Conservation (phyloP, 2,797 vertebrate genomes). For the Halcyon badia region DNA sequence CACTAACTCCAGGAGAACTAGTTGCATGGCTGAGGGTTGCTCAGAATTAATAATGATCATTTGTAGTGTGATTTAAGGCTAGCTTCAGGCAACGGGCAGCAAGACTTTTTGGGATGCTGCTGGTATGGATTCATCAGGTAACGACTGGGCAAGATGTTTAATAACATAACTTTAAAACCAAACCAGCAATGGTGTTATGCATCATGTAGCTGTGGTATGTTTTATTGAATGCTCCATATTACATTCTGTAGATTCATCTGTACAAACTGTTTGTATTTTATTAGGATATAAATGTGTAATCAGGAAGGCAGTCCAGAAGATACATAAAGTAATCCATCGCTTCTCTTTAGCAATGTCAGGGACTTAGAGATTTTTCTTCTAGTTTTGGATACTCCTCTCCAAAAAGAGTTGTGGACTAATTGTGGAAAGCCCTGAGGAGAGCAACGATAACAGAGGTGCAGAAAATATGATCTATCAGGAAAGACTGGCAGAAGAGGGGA, state of each 20-base stretch:
- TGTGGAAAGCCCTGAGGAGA: constrained; percentile 1
- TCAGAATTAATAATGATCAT: neutral
- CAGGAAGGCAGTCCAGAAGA: neutral
- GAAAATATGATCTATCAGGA: neutral
- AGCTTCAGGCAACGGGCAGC: neutral
- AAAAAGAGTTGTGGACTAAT: neutral
- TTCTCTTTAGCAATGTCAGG: neutral
- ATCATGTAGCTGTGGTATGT: neutral
- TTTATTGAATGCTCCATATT: neutral
- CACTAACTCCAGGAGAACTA: neutral
- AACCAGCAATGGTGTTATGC: neutral
- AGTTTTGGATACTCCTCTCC: neutral
- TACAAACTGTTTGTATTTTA: neutral
- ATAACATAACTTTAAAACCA: neutral
- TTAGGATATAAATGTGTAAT: neutral
- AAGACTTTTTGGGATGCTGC: neutral
- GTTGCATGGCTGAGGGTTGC: neutral
- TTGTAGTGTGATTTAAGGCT: neutral
- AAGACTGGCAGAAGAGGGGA: neutral
- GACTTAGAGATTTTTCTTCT: neutral
- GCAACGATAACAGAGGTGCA: neutral
- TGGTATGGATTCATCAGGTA: neutral
- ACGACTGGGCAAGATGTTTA: neutral
- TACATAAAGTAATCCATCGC: neutral
- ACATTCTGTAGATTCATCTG: neutral